phyloP scores from a whole-genome alignment of 2,113 vertebrate species.

The Poicephalus gulielmi region DNA sequence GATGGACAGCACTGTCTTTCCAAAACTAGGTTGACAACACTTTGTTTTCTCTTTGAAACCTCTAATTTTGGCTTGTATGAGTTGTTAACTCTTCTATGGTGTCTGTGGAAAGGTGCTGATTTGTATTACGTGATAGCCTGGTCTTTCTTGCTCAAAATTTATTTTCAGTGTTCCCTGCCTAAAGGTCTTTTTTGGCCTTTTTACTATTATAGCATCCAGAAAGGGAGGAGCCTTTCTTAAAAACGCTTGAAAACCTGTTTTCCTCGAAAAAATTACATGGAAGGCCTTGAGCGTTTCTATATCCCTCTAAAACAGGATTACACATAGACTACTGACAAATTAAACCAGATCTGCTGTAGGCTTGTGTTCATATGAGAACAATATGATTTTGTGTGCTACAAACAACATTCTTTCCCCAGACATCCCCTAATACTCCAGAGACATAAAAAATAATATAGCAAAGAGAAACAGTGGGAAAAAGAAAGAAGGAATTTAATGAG shows the following conservation, averaged over 20 bases:
- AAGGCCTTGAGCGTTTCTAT: neutral
- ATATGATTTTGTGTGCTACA: neutral
- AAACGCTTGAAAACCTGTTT: neutral
- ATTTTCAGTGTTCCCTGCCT: neutral
- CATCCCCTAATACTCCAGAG: neutral
- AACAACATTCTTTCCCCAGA: neutral
- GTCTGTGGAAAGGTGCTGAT: neutral
- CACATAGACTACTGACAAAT: neutral
- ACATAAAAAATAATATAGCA: neutral
- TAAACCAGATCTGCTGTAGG: neutral
- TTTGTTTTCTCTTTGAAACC: neutral
- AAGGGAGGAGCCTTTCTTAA: neutral
- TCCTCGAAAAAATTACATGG: neutral
- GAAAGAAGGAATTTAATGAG: neutral
- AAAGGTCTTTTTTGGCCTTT: neutral
- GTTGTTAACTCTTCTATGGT: neutral
- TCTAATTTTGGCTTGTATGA: neutral
- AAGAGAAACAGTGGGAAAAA: neutral
- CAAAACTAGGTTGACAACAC: neutral
- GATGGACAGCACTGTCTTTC: neutral
- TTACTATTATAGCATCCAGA: neutral
- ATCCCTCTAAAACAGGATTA: neutral
- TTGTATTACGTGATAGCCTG: neutral
- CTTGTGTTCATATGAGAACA: neutral
- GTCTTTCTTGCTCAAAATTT: neutral